phyloP scores from a whole-genome alignment of 2,113 vertebrate species.

The Lanius collurio region DNA sequence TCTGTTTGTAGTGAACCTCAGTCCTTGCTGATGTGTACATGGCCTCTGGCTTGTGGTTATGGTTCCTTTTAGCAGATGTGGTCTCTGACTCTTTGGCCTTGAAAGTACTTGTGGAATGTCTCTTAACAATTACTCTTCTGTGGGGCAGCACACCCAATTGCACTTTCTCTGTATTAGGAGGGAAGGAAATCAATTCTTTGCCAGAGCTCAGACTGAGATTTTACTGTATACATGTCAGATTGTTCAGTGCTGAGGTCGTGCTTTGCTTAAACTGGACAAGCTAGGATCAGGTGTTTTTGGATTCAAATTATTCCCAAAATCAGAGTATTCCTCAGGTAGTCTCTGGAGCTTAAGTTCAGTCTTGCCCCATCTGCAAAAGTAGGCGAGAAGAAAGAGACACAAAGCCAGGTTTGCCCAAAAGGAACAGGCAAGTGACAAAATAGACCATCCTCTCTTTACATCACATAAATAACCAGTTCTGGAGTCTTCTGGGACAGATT shows the following conservation, averaged over 20 bases:
- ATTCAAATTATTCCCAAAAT: background rate
- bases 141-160: background rate
- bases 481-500: background rate
- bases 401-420: background rate
- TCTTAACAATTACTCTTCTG: background rate
- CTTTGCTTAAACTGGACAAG: background rate
- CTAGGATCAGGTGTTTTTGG: background rate
- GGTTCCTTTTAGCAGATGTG: background rate
- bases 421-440: background rate
- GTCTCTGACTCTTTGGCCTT: background rate
- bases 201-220: background rate
- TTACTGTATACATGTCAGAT: background rate
- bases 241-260: background rate
- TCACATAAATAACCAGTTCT: background rate
- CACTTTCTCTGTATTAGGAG: background rate
- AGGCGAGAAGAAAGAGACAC: background rate
- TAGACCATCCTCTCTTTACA: rapidly evolving
- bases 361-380: background rate
- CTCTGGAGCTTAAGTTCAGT: background rate
- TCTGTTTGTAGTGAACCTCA: background rate
- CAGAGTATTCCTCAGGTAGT: background rate
- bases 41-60: background rate
- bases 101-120: background rate
- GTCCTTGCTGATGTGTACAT: background rate
- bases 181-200: background rate